A percentile compares a stretch with the other conserved stretches of the same genome.
Conservation (phyloP, 2,888 invertebrate genomes). For the Azorinus chamasolen region DNA sequence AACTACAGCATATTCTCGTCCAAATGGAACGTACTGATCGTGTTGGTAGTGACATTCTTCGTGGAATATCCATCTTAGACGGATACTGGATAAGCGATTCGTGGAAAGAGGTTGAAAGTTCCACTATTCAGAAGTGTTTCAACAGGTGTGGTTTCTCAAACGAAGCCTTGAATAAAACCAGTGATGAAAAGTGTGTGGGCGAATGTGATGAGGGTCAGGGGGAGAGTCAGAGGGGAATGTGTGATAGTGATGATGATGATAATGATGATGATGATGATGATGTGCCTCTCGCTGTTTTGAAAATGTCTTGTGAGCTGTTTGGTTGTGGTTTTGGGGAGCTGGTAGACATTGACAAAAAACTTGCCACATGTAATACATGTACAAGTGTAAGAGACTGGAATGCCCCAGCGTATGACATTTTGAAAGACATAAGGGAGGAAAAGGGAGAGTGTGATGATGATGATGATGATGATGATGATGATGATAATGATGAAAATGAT, state of each 20-base stretch:
- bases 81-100: conserved; percentile 19
- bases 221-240: not conserved
- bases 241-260: not conserved
- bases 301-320: conserved; percentile 3
- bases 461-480: not conserved
- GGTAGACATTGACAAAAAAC: conserved; percentile 2
- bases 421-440: conserved; percentile 1
- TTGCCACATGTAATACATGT: not conserved
- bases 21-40: conserved; percentile 2
- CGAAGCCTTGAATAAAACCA: too few species aligned
- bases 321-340: conserved; percentile 5
- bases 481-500: not conserved
- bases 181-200: too few species aligned
- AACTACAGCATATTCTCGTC: conserved; percentile 9
- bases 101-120: conserved; percentile 15
- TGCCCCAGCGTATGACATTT: not conserved
- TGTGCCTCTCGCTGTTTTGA: conserved; percentile 2
- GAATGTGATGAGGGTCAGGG: too few species aligned
- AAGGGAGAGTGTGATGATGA: not conserved
- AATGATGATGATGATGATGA: conserved; percentile 20
- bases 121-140: conserved; percentile 28
- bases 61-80: conserved; percentile 21
- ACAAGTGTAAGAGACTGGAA: conserved; percentile 3
- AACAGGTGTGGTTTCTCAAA: conserved; percentile 9
- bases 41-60: conserved; percentile 1